Percentiles rank a stretch among this genome's conserved stretches.
Evolutionary conservation across 2,113 vertebrate genomes (phyloP).

Genomic region (Saguinus imperator): DNA sequence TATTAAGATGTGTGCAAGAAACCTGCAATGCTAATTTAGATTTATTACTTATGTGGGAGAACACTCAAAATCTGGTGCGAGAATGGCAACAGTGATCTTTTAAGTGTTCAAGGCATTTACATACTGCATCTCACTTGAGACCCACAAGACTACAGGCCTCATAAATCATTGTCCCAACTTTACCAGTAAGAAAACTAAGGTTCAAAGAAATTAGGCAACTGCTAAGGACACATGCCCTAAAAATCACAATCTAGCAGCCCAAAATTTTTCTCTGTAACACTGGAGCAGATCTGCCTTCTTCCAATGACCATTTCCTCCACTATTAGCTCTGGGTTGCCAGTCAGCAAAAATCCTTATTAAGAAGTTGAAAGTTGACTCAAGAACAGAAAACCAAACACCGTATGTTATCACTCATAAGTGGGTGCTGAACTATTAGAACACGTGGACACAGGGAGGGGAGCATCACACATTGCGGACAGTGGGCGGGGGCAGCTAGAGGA

Average conservation of each 20-base stretch:
- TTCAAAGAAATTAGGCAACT: background rate
- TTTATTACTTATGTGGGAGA: background rate
- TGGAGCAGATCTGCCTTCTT: background rate
- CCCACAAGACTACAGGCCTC: background rate
- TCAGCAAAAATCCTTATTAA: background rate
- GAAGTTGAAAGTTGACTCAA: background rate
- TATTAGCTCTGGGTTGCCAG: background rate
- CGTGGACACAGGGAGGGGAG: too few species aligned
- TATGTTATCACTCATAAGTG: too few species aligned
- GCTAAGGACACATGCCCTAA: background rate
- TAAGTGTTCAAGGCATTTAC: background rate
- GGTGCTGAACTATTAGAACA: too few species aligned
- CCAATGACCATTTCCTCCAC: background rate
- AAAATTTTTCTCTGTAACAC: background rate
- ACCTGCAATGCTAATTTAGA: background rate
- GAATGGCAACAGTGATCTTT: background rate
- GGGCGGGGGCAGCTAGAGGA: too few species aligned
- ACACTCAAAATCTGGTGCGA: background rate
- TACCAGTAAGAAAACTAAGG: background rate
- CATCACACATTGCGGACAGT: too few species aligned
- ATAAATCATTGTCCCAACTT: background rate
- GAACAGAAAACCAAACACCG: too few species aligned
- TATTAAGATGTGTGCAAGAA: background rate
- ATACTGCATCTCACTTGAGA: background rate
- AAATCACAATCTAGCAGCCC: background rate